Conservation (phyloP, 53 echinoderm and acorn worm genomes). For the Crossaster papposus region DNA sequence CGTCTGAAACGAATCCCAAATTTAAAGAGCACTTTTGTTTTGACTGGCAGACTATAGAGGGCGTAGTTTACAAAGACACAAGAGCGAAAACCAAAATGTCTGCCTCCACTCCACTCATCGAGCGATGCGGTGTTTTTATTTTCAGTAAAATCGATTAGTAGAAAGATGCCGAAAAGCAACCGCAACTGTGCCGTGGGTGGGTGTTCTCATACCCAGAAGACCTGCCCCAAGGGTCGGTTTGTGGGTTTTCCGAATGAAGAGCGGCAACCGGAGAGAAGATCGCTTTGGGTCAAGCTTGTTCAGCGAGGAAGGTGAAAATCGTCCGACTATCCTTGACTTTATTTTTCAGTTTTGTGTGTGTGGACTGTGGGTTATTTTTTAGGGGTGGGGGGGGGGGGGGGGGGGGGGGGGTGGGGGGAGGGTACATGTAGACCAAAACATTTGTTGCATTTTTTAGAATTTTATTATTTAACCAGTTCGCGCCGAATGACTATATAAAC, state of each 20-base stretch:
- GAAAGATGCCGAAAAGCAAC: slow-evolving; percentile 46
- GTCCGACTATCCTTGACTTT: background rate
- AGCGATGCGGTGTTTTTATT: background rate
- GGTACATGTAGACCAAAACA: too few species aligned
- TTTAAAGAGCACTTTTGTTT: background rate
- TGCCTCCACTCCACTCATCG: slow-evolving; percentile 7
- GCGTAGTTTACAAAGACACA: background rate
- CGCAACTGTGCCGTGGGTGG: slow-evolving; percentile 56
- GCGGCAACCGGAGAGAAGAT: slow-evolving; percentile 41
- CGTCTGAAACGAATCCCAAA: background rate
- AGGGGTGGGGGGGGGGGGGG: too few species aligned
- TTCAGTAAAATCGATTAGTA: background rate
- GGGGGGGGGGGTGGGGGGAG: too few species aligned
- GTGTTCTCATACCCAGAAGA: slow-evolving; percentile 54
- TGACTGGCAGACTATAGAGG: background rate
- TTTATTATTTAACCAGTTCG: too few species aligned
- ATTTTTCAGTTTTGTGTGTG: too few species aligned
- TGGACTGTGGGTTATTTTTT: too few species aligned
- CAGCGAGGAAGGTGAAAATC: slow-evolving; percentile 31
- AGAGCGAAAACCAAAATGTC: slow-evolving; percentile 8
- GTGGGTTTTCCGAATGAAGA: slow-evolving; percentile 50
- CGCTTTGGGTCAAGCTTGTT: slow-evolving; percentile 34
- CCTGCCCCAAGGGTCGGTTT: slow-evolving; percentile 44
- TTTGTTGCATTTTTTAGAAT: too few species aligned
- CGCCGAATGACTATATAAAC: too few species aligned